phyloP scores from a whole-genome alignment of 1,140 invertebrate genomes.

The Achatina immaculata region DNA sequence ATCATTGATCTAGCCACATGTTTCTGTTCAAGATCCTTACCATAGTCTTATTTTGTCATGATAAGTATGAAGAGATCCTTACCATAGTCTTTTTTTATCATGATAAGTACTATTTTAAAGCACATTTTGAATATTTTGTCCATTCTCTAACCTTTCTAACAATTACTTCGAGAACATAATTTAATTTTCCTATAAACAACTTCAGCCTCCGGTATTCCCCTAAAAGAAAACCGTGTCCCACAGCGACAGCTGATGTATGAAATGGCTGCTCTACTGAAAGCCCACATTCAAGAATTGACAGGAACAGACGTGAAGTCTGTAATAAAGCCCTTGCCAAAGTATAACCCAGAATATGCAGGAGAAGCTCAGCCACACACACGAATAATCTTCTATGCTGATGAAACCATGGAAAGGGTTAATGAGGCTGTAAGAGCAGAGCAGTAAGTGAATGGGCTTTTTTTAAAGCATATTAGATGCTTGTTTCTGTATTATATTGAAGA shows the following conservation, averaged over 20 bases:
- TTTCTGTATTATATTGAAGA: background rate
- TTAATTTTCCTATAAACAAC: no score
- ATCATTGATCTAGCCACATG: no score
- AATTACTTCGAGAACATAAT: no score
- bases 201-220: slow-evolving; percentile 18
- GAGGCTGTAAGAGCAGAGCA: slow-evolving; percentile 43
- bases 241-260: slow-evolving; percentile 67
- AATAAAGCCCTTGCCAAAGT: slow-evolving; percentile 64
- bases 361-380: slow-evolving; percentile 61
- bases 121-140: no score
- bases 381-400: slow-evolving; percentile 67
- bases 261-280: slow-evolving; percentile 68
- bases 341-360: slow-evolving; percentile 51
- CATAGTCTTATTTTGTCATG: no score
- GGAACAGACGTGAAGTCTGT: slow-evolving; percentile 64
- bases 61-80: no score
- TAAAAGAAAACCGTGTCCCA: slow-evolving; percentile 60
- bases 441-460: slow-evolving; percentile 44
- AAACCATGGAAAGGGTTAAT: slow-evolving; percentile 47
- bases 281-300: slow-evolving; percentile 62
- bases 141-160: no score
- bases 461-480: background rate
- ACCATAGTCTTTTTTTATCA: no score
- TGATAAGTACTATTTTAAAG: no score
- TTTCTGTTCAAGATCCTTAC: no score